Evolutionary conservation across 2,888 invertebrate genomes (phyloP).

Genomic region (Rhagonycha fulva): DNA sequence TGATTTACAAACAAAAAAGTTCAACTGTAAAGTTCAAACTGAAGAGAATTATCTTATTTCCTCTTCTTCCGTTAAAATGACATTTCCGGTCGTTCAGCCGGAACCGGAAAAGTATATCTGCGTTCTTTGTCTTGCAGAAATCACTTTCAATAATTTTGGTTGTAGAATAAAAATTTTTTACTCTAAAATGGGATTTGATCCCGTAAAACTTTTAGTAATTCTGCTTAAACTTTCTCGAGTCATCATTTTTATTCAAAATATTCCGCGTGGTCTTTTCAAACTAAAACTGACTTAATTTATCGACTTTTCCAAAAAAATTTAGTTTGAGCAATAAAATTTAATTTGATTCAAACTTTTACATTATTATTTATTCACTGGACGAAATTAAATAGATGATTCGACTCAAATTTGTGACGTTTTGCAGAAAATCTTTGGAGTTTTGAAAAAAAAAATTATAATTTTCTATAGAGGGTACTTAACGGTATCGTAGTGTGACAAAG

Average conservation of each 20-base stretch:
- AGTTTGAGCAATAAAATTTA: neutral
- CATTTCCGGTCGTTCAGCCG: constrained; percentile 50
- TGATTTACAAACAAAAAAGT: constrained; percentile 20
- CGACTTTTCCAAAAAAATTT: neutral
- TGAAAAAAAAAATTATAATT: neutral
- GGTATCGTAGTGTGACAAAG: neutral
- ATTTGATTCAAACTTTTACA: neutral
- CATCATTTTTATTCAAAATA: neutral
- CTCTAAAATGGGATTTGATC: neutral
- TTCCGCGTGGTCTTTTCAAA: neutral
- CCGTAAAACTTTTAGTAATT: neutral
- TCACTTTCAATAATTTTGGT: constrained; percentile 30
- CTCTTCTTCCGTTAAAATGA: constrained; percentile 48
- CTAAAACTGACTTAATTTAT: neutral
- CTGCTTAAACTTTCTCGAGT: neutral
- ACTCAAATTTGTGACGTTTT: neutral
- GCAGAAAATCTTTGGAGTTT: neutral
- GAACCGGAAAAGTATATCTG: constrained; percentile 45
- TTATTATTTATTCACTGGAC: neutral
- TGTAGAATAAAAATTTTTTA: neutral
- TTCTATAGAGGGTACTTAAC: neutral
- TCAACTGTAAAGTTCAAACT: constrained; percentile 36
- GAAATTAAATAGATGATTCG: neutral
- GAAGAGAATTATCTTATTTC: constrained; percentile 51
- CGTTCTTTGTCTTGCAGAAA: constrained; percentile 45